Conservation (phyloP, 2,113 vertebrate genomes). For the Bombycilla garrulus region DNA sequence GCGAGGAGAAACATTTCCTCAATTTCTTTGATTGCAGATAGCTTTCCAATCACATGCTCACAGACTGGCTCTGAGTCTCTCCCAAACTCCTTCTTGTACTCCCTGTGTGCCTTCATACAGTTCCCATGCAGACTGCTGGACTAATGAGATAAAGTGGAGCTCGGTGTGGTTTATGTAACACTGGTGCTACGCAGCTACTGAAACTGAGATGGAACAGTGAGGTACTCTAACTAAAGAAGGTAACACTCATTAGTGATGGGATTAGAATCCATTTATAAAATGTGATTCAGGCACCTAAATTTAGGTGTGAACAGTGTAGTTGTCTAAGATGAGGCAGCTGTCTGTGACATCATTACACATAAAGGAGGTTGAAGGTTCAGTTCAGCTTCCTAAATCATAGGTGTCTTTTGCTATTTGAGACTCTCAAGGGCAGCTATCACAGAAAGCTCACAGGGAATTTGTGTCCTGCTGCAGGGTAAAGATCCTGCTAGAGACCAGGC, state of each 20-base stretch:
- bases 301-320: neutral
- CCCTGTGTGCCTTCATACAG: neutral
- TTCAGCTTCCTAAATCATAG: neutral
- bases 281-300: neutral
- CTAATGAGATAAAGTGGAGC: neutral
- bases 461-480: neutral
- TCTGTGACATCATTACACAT: neutral
- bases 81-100: neutral
- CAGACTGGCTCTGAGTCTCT: neutral
- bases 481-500: neutral
- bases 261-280: neutral
- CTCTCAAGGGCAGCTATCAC: neutral
- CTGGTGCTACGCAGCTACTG: neutral
- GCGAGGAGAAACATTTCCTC: neutral
- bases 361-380: neutral
- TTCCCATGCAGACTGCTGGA: neutral
- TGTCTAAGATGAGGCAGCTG: neutral
- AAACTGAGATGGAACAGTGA: neutral
- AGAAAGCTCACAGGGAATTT: neutral
- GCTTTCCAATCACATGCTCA: neutral
- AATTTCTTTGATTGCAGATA: neutral
- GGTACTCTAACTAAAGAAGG: neutral
- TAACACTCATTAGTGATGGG: neutral
- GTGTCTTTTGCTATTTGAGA: neutral
- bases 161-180: rapidly evolving